Percentiles rank a stretch among this genome's conserved stretches.
phyloP scores from a whole-genome alignment of 1,140 invertebrate genomes.

The Palaemon carinicauda region DNA sequence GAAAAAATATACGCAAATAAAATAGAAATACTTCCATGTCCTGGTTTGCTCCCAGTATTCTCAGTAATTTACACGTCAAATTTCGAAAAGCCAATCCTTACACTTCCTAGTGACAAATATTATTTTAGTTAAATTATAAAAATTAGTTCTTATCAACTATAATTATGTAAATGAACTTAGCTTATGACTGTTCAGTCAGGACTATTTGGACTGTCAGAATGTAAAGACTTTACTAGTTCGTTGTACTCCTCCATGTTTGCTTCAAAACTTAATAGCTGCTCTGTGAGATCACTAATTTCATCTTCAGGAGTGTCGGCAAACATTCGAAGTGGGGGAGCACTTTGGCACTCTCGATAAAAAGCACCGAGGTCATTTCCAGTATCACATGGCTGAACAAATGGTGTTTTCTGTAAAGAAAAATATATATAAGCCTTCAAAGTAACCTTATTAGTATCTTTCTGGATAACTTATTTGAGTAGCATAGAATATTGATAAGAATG shows the following conservation, averaged over 20 bases:
- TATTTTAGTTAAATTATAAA: too few species aligned
- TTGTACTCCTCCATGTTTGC: conserved; percentile 78
- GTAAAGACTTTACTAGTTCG: conserved; percentile 65
- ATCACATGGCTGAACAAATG: conserved; percentile 68
- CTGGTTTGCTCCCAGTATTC: too few species aligned
- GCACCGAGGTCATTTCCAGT: conserved; percentile 74
- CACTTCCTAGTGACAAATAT: too few species aligned
- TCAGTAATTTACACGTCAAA: too few species aligned
- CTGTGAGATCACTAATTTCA: conserved; percentile 67
- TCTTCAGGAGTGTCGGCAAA: conserved; percentile 61
- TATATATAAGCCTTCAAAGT: not conserved
- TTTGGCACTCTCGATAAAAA: conserved; percentile 82
- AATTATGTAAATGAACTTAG: too few species aligned
- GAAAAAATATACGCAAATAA: too few species aligned
- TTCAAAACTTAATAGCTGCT: conserved; percentile 79
- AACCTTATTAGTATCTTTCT: too few species aligned
- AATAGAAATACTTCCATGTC: too few species aligned
- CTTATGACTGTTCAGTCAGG: conserved; percentile 2
- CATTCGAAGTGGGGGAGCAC: conserved; percentile 68
- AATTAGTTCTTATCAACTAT: too few species aligned
- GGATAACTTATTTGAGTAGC: too few species aligned
- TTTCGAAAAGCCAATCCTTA: too few species aligned
- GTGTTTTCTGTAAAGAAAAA: conserved; percentile 67
- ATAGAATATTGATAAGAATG: too few species aligned
- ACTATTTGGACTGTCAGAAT: conserved; percentile 41